Base-by-base conservation (phyloP, 2,113 vertebrate species). In the Ornithorhynchus anatinus region DNA sequence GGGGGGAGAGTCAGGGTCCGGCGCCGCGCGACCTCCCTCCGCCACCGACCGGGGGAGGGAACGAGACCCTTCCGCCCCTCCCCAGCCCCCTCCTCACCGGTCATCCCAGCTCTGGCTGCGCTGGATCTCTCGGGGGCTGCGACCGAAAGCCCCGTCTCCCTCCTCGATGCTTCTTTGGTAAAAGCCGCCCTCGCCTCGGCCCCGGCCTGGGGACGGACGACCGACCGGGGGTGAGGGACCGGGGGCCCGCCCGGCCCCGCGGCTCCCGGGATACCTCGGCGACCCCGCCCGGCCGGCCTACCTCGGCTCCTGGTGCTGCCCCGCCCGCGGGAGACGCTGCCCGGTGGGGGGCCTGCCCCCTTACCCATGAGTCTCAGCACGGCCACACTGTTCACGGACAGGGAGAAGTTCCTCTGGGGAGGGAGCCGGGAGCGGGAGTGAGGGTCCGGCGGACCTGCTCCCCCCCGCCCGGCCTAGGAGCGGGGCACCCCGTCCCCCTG, bases 91-190 rank as follows among this genome's bases (percentile, higher is more conserved):
- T 27, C 42, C 79, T 73, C 84, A 97, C 96, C 96, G 89, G 89
- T 97, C 96, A 37, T 97, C 96, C 96, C 96, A 97, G 79, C 96
- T 97, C 90, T 97, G 96, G 88, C 96, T 97, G 37, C 96, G 94
- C 77, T 97, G 94, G 50, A 97, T 97, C 85, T 97, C 96, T 62
- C 95, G 87, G 29, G 87, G 92, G 6, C 89, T 91, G 22, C 96
- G 93, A 38, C 94, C 89, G 20, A 97, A 97, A 14, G 94, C 92
- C 43, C 93, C 93, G 27, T 97, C 96, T 1, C 76, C 75, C 20
- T 97, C 96, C 74, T 97, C 96, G 70, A 94, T 90, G 94, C 94
- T 95, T 95, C 96, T 96, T 95, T 96, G 95, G 95, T 96, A 97
- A 92, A 96, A 95, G 85, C 94, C 94, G 59, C 93, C 86, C 75